These are phyloP conservation scores for Apogon hyalosoma DNA, from an alignment of 2,797 vertebrate species.

Conservation along the genomic window DNA sequence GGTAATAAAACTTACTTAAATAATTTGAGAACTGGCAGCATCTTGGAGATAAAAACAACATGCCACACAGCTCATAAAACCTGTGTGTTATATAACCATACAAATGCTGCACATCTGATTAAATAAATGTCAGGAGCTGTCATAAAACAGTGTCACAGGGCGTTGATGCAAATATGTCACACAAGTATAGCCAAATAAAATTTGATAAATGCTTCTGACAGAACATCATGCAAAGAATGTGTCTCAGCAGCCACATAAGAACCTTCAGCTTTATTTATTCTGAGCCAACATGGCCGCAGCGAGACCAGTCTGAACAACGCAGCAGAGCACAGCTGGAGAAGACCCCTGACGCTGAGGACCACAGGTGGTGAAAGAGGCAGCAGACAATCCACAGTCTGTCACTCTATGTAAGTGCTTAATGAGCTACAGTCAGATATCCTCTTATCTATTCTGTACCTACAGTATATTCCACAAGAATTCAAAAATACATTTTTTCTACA, in stretches of 20 bases:
- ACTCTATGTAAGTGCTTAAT: constrained; percentile 43
- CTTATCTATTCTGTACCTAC: not conserved
- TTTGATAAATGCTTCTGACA: constrained; percentile 35
- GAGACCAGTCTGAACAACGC: constrained; percentile 19
- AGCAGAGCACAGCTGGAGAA: constrained; percentile 24
- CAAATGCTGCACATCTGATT: too few relatives aligned
- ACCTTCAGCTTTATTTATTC: constrained; percentile 19
- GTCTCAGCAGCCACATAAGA: constrained; percentile 23
- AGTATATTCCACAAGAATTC: not conserved
- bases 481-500: not conserved
- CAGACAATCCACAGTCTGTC: not conserved
- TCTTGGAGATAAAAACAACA: constrained; percentile 31
- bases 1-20: constrained; percentile 27
- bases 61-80: constrained; percentile 1
- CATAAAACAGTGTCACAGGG: constrained; percentile 27
- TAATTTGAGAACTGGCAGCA: constrained; percentile 12
- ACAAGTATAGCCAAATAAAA: constrained; percentile 27
- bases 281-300: constrained; percentile 19
- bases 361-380: constrained; percentile 9
- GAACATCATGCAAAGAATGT: constrained; percentile 57
- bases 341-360: constrained; percentile 32
- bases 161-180: constrained; percentile 56
- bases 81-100: not conserved
- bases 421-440: constrained; percentile 6
- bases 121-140: not conserved